phyloP scores from a whole-genome alignment of 2,888 invertebrate genomes.

The Thereva nobilitata region DNA sequence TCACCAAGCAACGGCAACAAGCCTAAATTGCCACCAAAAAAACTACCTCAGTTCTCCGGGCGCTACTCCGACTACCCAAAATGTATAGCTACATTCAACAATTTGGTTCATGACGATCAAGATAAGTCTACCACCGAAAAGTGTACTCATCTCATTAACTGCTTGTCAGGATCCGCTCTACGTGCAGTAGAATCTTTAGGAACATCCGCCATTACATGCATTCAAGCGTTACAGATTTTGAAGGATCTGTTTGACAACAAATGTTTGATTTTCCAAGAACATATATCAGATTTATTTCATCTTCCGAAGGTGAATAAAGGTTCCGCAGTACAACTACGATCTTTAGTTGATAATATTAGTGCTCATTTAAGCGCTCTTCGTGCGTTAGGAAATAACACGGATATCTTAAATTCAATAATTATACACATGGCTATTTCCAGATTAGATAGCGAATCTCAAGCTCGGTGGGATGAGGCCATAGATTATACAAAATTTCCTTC shows the following conservation, averaged over 20 bases:
- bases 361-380: conserved; percentile 39
- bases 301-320: conserved; percentile 32
- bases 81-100: too few relatives aligned
- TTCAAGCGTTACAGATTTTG: conserved; percentile 37
- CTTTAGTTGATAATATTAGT: conserved; percentile 39
- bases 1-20: too few relatives aligned
- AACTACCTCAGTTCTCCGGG: too few relatives aligned
- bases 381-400: conserved; percentile 32
- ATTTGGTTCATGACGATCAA: too few relatives aligned
- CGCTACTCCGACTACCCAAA: too few relatives aligned
- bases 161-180: conserved; percentile 27
- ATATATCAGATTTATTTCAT: conserved; percentile 36
- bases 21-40: conserved; percentile 1
- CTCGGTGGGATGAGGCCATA: conserved; percentile 41
- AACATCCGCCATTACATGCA: conserved; percentile 39
- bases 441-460: conserved; percentile 36
- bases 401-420: conserved; percentile 39
- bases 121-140: too few relatives aligned
- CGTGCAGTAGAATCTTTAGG: conserved; percentile 39
- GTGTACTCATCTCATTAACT: too few relatives aligned
- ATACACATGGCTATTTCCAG: conserved; percentile 39
- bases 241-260: conserved; percentile 41
- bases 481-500: conserved; percentile 36
- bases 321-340: conserved; percentile 36
- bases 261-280: conserved; percentile 42